phyloP scores from a whole-genome alignment of 2,888 invertebrate species.

The Lordiphosa fenestrarum region DNA sequence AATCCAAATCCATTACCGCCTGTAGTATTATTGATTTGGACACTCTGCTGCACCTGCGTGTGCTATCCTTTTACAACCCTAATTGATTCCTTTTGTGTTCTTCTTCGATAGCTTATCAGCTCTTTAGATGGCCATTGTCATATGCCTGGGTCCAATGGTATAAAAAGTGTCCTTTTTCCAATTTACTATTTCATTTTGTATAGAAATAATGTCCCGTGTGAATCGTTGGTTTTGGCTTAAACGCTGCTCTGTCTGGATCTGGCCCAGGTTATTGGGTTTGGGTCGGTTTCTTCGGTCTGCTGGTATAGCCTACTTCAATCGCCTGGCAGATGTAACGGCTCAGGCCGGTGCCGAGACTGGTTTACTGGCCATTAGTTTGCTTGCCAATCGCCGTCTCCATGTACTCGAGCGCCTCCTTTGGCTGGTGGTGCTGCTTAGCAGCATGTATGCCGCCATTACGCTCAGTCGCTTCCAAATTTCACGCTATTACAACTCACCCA shows the following conservation, averaged over 20 bases:
- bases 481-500: conserved; percentile 74
- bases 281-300: background rate
- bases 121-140: conserved; percentile 65
- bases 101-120: conserved; percentile 56
- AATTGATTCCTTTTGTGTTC: conserved; percentile 1
- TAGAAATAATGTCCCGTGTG: conserved; percentile 9
- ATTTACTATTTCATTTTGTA: conserved; percentile 18
- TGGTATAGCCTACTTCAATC: background rate
- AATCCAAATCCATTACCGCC: conserved; percentile 39
- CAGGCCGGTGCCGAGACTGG: conserved; percentile 70
- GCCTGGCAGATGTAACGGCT: conserved; percentile 37
- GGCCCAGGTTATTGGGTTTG: conserved; percentile 1
- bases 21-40: conserved; percentile 73
- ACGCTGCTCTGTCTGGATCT: conserved; percentile 1
- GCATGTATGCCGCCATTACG: conserved; percentile 58
- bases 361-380: conserved; percentile 65
- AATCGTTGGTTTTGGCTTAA: conserved; percentile 3
- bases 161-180: too few relatives aligned
- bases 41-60: conserved; percentile 62
- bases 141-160: conserved; percentile 14
- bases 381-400: conserved; percentile 63
- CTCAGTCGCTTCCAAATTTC: conserved; percentile 66
- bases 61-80: conserved; percentile 49
- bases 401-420: conserved; percentile 68
- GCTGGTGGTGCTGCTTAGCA: conserved; percentile 57